Conservation (phyloP, 2,797 vertebrate genomes). For the Channallabes apus region DNA sequence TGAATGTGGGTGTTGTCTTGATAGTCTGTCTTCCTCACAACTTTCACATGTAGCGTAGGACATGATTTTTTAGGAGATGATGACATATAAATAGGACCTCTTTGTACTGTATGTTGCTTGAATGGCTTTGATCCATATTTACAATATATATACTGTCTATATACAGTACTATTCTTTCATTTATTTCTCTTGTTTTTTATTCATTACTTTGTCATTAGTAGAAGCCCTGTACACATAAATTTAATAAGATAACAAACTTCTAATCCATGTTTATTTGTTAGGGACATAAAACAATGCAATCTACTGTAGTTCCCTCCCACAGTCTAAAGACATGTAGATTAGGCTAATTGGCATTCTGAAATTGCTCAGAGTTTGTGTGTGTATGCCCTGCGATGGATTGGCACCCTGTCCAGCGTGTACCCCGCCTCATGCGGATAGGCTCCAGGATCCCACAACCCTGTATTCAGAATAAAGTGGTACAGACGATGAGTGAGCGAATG, state of each 20-base stretch:
- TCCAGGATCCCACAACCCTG: no score
- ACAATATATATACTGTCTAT: neutral
- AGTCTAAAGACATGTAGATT: no score
- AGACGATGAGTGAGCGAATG: no score
- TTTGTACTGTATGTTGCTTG: slow-evolving; percentile 49
- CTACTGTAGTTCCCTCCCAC: no score
- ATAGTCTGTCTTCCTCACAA: slow-evolving; percentile 52
- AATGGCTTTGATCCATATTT: slow-evolving; percentile 60
- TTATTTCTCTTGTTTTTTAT: neutral
- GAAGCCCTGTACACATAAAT: neutral
- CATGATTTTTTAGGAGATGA: slow-evolving; percentile 60
- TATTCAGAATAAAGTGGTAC: no score
- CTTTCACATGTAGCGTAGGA: slow-evolving; percentile 46
- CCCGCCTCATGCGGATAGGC: no score
- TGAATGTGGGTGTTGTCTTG: slow-evolving; percentile 66
- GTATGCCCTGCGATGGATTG: no score
- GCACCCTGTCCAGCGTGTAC: no score
- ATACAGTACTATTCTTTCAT: neutral
- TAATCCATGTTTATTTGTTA: neutral
- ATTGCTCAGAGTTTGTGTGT: no score
- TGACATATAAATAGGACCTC: slow-evolving; percentile 68
- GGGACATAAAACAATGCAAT: neutral
- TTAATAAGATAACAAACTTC: neutral
- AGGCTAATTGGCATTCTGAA: no score
- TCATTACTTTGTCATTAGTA: neutral